Base-by-base conservation (phyloP, 2,888 invertebrate genomes). In the Dynastes maya region DNA sequence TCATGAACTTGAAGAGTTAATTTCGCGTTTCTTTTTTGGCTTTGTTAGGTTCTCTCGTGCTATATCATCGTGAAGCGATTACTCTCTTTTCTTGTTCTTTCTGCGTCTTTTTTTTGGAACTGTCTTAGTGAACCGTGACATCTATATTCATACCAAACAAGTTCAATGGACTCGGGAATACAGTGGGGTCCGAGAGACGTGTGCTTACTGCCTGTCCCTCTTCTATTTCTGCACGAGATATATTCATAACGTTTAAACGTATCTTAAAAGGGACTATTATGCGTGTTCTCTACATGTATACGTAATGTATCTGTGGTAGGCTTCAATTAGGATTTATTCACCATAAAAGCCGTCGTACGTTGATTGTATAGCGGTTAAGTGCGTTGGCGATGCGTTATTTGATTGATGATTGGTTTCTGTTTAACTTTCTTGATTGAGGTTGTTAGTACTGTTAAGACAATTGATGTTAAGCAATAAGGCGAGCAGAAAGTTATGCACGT, bases 81-180 rank as follows among this genome's bases (percentile, higher is more conserved):
- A 55, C 55, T 55, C 4, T 45, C 45, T 45, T 45, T 11, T 45
- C 45, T 45, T 45, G 8, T 45, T 45, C 45, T 45, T 11, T 45
- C 45, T 45, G 45, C 45, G 45, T 45, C 45, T 8, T 45, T 45
- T 45, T 45, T 45, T 45, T 8, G 5, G 11, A 13, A 32, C 29
- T 58, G 63, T 27, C 63, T 63, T 63, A 32, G 51, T 68, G 68
- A 68, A 68, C 68, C 68, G 68, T 68, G 68, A 68, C 68, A 68
- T 68, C 68, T 51, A 11, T 68, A 68, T 68, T 29, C 68, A 68
- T 51, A 68, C 49, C 22, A 51, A 68, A 68, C 29, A 68, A 45
- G 68, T 68, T 68, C 68, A 68, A 51, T 27, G 68, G 51, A 68
- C 68, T 67, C 51, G 29, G 11, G 22, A 55, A 55, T 8, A 9